Percentiles rank a stretch among this genome's conserved stretches.
Evolutionary conservation across 2,113 vertebrate species (phyloP).

Genomic region (Drymodes brunneopygia): DNA sequence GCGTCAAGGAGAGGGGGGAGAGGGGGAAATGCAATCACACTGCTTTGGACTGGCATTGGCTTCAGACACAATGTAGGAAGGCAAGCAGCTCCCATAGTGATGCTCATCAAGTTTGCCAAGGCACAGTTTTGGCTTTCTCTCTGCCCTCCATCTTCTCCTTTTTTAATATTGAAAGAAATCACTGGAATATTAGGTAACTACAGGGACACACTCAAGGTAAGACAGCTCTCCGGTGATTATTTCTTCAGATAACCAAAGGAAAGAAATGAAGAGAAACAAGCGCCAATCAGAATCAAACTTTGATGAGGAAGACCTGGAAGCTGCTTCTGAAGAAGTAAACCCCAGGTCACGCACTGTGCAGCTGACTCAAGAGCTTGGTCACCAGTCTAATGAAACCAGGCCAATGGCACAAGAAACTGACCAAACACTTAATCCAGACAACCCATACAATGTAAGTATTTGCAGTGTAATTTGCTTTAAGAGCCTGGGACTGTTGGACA

Average conservation of each 20-base stretch:
- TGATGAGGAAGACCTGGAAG: slow-evolving; percentile 17
- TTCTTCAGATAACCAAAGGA: slow-evolving; percentile 79
- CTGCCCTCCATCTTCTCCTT: not conserved
- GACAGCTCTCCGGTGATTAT: not conserved
- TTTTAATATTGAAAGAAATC: not conserved
- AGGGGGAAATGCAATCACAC: rapidly evolving
- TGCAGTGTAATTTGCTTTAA: not conserved
- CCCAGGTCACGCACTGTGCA: not conserved
- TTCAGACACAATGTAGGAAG: not conserved
- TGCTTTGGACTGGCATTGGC: not conserved
- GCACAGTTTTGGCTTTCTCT: not conserved
- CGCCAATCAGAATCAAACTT: slow-evolving; percentile 64
- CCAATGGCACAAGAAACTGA: slow-evolving; percentile 64
- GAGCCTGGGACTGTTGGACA: not conserved
- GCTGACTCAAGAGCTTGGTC: slow-evolving; percentile 39
- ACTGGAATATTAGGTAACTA: not conserved
- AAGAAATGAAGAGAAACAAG: slow-evolving; percentile 73
- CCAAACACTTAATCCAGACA: slow-evolving; percentile 83
- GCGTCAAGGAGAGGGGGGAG: not conserved
- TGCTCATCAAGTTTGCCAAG: not conserved
- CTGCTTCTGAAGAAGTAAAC: slow-evolving; percentile 61
- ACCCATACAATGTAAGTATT: slow-evolving; percentile 89
- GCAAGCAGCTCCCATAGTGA: not conserved
- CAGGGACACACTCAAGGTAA: not conserved
- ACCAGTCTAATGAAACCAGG: slow-evolving; percentile 51